phyloP scores from a whole-genome alignment of 2,113 vertebrate genomes.

The Hassar affinis region DNA sequence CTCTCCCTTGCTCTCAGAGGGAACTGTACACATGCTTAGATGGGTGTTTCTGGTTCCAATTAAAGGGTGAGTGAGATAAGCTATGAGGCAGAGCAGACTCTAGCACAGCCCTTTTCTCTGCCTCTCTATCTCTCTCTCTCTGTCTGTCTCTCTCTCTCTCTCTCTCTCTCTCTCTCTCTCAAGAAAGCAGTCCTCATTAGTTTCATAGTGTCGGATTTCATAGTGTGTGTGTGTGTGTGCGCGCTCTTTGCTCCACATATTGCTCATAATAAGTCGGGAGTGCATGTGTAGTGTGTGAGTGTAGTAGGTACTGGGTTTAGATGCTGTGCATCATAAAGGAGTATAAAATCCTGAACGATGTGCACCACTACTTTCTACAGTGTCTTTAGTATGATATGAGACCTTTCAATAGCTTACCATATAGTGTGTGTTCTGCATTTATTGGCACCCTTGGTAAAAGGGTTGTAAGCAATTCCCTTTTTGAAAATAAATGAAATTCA shows the following conservation, averaged over 20 bases:
- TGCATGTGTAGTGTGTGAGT: neutral
- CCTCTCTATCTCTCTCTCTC: too few species aligned
- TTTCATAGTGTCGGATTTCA: neutral
- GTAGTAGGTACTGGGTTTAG: neutral
- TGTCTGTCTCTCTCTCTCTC: too few species aligned
- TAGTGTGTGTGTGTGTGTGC: constrained; percentile 22
- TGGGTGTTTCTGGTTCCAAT: constrained; percentile 49
- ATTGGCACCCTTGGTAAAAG: too few species aligned
- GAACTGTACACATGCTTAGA: constrained; percentile 31
- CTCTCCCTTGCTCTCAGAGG: constrained; percentile 7
- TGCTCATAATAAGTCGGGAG: constrained; percentile 22
- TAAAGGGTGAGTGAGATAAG: constrained; percentile 47
- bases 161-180: neutral
- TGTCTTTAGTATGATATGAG: neutral
- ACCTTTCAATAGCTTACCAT: neutral
- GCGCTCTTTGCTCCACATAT: constrained; percentile 17
- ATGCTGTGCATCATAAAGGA: neutral
- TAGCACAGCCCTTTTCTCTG: neutral
- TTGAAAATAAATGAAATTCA: too few species aligned
- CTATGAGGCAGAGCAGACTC: constrained; percentile 32
- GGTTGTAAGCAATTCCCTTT: too few species aligned
- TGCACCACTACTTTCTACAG: neutral
- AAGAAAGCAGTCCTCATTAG: constrained; percentile 43
- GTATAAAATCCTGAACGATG: neutral
- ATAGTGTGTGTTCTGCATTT: too few species aligned